Conservation (phyloP, 2,113 vertebrate genomes). For the Propithecus coquereli region DNA sequence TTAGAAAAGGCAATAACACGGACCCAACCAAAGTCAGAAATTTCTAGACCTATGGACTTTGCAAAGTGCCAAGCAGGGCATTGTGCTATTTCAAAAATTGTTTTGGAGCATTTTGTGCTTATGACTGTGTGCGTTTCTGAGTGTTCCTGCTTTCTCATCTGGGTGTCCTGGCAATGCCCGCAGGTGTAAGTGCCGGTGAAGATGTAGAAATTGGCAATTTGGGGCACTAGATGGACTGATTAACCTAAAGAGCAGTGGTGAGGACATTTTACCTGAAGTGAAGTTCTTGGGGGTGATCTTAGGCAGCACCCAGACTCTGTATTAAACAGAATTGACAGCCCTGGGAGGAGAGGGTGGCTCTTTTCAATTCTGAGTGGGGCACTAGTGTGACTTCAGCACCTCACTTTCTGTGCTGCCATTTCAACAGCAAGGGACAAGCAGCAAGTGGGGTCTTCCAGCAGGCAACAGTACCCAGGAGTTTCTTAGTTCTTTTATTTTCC, state of each 20-base stretch:
- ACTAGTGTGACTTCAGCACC: not conserved
- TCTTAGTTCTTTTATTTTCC: not conserved
- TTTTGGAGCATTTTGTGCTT: not conserved
- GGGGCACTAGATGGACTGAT: not conserved
- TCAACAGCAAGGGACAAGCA: not conserved
- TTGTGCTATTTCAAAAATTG: not conserved
- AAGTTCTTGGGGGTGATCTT: not conserved
- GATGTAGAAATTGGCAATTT: not conserved
- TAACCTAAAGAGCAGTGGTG: not conserved
- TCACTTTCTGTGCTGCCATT: not conserved
- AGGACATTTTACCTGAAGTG: not conserved
- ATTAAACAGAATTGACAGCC: rapidly evolving
- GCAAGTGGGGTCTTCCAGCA: rapidly evolving
- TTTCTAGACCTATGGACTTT: not conserved
- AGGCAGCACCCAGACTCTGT: not conserved
- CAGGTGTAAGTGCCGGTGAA: not conserved
- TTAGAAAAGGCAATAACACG: not conserved
- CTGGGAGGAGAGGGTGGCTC: not conserved
- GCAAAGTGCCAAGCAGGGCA: not conserved
- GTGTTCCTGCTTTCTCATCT: not conserved
- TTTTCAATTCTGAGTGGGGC: not conserved
- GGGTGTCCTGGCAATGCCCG: not conserved
- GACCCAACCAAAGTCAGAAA: not conserved
- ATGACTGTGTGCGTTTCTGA: not conserved
- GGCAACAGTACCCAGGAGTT: not conserved